A percentile compares a stretch with the other conserved stretches of the same genome.
Conservation (phyloP, 2,113 vertebrate species). For the Entelurus aequoreus region DNA sequence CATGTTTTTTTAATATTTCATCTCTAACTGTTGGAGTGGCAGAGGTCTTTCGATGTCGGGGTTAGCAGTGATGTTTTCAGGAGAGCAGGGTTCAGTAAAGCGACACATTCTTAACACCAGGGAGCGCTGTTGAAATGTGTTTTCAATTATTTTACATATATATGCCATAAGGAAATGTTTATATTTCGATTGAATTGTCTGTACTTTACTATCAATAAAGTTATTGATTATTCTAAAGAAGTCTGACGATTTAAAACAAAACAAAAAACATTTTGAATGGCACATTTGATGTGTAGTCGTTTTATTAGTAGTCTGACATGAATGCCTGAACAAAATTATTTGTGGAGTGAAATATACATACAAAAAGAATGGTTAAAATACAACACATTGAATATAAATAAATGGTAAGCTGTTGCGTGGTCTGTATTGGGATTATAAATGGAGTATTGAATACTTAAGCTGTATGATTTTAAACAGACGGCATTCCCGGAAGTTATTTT, state of each 20-base stretch:
- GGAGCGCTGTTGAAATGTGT: neutral
- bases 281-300: neutral
- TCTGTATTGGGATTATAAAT: neutral
- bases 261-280: neutral
- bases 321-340: slow-evolving; percentile 38
- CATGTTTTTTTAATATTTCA: no score
- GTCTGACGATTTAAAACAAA: neutral
- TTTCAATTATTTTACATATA: neutral
- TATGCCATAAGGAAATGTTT: neutral
- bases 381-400: no score
- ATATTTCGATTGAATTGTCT: neutral
- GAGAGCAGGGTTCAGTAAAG: no score
- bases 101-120: slow-evolving; percentile 52
- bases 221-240: no score
- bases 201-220: no score
- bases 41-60: neutral
- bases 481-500: slow-evolving; percentile 19
- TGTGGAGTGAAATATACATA: neutral
- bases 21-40: neutral
- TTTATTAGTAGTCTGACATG: neutral
- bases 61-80: no score
- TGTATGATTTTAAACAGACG: neutral
- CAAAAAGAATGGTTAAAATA: no score
- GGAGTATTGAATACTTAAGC: no score
- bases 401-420: neutral